These are phyloP conservation scores for Marronus borbonicus DNA, from an alignment of 2,888 invertebrate species.

Conservation along the genomic window DNA sequence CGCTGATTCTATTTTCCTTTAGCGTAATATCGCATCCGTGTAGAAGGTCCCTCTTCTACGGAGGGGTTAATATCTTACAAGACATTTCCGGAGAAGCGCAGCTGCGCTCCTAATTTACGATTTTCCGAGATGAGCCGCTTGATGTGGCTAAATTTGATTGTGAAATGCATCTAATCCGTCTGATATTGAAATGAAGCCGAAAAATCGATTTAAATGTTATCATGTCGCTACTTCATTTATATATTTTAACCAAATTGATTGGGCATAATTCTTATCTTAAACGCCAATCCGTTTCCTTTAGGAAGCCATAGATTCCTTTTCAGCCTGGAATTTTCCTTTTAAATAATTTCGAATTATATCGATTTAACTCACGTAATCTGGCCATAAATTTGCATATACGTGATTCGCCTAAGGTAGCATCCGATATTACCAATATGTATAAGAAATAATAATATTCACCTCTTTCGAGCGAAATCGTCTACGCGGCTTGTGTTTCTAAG, in stretches of 20 bases:
- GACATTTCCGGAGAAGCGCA: too few species aligned
- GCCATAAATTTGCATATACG: conserved; percentile 1
- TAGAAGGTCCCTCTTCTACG: too few species aligned
- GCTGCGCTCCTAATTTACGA: too few species aligned
- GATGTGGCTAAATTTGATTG: too few species aligned
- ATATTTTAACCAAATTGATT: not conserved
- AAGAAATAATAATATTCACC: conserved; percentile 2
- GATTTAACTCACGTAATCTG: conserved; percentile 9
- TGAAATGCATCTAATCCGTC: too few species aligned
- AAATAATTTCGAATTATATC: conserved; percentile 18
- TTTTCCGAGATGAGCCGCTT: too few species aligned
- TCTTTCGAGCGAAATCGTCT: not conserved
- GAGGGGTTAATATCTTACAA: too few species aligned
- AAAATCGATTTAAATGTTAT: not conserved
- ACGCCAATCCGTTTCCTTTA: not conserved
- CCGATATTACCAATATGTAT: conserved; percentile 7
- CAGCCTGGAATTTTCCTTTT: not conserved
- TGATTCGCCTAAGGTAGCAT: conserved; percentile 12
- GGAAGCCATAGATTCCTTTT: not conserved
- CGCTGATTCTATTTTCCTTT: conserved; percentile 1
- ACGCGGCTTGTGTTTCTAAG: not conserved
- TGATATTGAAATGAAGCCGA: too few species aligned
- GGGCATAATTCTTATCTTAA: not conserved
- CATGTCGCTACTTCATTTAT: not conserved
- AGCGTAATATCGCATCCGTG: not conserved